Evolutionary conservation across 2,797 vertebrate species (phyloP), one percentile per base, ranked within the genome.

Genomic region (Acrocephalus scirpaceus): DNA sequence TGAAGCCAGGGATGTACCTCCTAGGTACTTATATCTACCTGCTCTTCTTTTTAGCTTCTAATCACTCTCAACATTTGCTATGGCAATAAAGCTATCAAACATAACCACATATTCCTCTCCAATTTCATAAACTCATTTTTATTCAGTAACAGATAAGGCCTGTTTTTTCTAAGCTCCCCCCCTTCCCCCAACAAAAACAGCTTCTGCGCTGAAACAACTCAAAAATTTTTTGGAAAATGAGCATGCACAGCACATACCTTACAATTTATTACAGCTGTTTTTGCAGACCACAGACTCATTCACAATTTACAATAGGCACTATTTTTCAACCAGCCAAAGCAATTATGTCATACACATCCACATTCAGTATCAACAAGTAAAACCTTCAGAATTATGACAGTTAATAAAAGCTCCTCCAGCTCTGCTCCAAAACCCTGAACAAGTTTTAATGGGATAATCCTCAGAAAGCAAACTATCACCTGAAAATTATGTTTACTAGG

Each of bases 401-500:
- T 73, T 78, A 79, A 91, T 88, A 95, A 92, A 93, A 94, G 71
- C 45, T 93, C 42, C 75, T 79, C 34, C 45, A 86, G 89, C n/a
- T 70, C 76, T 70, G 76, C 13, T 86, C 51, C 53, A 74, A 89
- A 93, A 44, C 11, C 36, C 50, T 54, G 60, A 64, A 10, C 26
- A 60, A 70, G 51, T 88, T 92, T 94, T 79, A 75, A 88, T 53
- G 34, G 34, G 67, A 75, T 76, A 84, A 93, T 73, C 64, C 53
- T 71, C 48, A 73, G 83, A 92, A 95, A 95, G 92, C 70, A 95
- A 90, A 93, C 84, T 65, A 67, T 88, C 64, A 56, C 67, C 83
- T 76, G 50, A 57, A 84, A 96, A 67, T 88, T 88, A 88, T 27
- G 62, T 92, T 95, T 82, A 67, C 51, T 23, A 57, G 56, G 27